Percentiles rank a stretch among this genome's conserved stretches.
Conservation (phyloP, 2,113 vertebrate species). For the Leiothrix lutea region DNA sequence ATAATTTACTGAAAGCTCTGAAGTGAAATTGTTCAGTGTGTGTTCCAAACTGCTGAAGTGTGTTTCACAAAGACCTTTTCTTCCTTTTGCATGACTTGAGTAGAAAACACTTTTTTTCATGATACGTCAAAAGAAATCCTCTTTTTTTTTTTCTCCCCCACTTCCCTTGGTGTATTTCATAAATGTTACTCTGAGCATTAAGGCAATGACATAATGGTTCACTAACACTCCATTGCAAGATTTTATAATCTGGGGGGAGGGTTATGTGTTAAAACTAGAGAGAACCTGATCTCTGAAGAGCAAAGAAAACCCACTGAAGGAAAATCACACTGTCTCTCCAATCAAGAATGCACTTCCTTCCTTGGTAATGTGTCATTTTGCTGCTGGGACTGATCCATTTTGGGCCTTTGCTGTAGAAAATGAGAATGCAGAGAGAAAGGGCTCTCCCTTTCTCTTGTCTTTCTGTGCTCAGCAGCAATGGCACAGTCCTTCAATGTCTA, state of each 20-base stretch:
- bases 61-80: slow-evolving; percentile 44
- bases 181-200: background rate
- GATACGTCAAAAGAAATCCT: background rate
- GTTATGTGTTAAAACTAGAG: background rate
- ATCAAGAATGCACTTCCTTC: background rate
- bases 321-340: background rate
- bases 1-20: slow-evolving; percentile 44
- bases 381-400: background rate
- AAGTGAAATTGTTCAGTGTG: slow-evolving; percentile 48
- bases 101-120: slow-evolving; percentile 37
- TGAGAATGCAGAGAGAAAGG: background rate
- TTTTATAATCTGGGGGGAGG: background rate
- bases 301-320: background rate
- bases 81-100: slow-evolving; percentile 45
- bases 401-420: background rate
- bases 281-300: background rate
- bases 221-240: background rate
- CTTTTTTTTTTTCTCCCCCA: background rate
- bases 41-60: slow-evolving; percentile 51
- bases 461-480: background rate
- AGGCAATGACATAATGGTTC: background rate
- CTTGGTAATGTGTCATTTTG: background rate
- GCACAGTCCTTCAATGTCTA: background rate
- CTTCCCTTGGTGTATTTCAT: background rate
- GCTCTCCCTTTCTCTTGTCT: background rate